phyloP scores from a whole-genome alignment of 1,140 invertebrate genomes.

The Cotesia glomerata region DNA sequence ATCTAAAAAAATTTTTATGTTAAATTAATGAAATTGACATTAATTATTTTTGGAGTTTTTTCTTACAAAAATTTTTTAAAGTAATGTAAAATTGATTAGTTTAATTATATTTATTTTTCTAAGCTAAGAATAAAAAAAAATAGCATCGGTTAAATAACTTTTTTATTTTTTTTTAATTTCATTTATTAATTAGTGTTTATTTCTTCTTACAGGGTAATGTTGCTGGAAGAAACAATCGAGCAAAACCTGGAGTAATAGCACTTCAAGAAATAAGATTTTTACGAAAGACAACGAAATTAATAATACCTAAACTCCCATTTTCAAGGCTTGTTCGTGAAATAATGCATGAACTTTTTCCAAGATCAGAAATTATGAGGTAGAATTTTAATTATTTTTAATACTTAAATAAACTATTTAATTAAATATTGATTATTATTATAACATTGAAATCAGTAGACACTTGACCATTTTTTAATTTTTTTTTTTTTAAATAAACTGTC shows the following conservation, averaged over 20 bases:
- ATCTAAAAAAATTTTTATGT: too few relatives aligned
- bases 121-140: too few relatives aligned
- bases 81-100: too few relatives aligned
- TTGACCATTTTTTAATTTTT: too few relatives aligned
- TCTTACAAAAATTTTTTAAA: too few relatives aligned
- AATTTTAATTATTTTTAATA: background rate
- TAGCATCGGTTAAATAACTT: background rate
- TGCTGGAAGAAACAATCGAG: conserved; percentile 15
- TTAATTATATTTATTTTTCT: too few relatives aligned
- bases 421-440: background rate
- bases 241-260: conserved; percentile 4
- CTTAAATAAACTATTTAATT: background rate
- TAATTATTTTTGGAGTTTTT: too few relatives aligned
- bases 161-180: background rate
- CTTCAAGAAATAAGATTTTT: conserved; percentile 43
- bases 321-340: conserved; percentile 41
- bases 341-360: conserved; percentile 39
- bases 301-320: conserved; percentile 46
- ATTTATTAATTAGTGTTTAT: background rate
- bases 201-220: conserved; percentile 29
- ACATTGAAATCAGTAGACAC: too few relatives aligned
- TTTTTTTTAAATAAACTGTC: too few relatives aligned
- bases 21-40: too few relatives aligned
- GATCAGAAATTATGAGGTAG: conserved; percentile 22
- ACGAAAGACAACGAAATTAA: conserved; percentile 35